A percentile compares a stretch with the other conserved stretches of the same genome.
phyloP scores from a whole-genome alignment of 2,797 vertebrate species.

The Poecilia wingei region DNA sequence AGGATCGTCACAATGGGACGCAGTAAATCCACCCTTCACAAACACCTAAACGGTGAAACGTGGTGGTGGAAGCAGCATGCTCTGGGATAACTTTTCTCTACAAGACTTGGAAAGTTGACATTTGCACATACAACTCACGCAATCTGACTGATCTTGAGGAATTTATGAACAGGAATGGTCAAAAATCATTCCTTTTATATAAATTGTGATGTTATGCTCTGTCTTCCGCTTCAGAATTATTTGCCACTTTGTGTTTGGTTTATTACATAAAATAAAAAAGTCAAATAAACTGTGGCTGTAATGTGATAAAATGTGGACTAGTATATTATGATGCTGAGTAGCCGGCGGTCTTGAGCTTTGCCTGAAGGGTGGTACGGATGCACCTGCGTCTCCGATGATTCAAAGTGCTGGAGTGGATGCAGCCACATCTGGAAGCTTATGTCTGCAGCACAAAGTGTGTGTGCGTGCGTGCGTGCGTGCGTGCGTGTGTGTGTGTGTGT shows the following conservation, averaged over 20 bases:
- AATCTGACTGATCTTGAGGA: neutral
- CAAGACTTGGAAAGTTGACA: neutral
- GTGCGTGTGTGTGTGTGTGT: too few species aligned
- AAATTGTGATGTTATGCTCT: neutral
- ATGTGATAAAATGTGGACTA: constrained; percentile 22
- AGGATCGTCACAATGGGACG: neutral
- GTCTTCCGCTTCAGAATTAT: neutral
- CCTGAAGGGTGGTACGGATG: constrained; percentile 32
- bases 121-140: neutral
- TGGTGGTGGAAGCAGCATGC: neutral
- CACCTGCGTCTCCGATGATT: constrained; percentile 74
- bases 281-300: neutral
- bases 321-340: constrained; percentile 52
- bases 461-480: neutral
- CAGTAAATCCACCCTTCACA: neutral
- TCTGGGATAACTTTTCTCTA: neutral
- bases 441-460: constrained; percentile 48
- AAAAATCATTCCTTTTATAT: neutral
- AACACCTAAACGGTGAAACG: neutral
- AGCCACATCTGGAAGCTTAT: constrained; percentile 70
- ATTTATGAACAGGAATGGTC: neutral
- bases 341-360: constrained; percentile 45
- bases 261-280: neutral
- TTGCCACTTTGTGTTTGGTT: neutral
- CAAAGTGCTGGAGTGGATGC: constrained; percentile 43